Evolutionary conservation across 2,113 vertebrate genomes (phyloP).

Genomic region (Tursiops truncatus): DNA sequence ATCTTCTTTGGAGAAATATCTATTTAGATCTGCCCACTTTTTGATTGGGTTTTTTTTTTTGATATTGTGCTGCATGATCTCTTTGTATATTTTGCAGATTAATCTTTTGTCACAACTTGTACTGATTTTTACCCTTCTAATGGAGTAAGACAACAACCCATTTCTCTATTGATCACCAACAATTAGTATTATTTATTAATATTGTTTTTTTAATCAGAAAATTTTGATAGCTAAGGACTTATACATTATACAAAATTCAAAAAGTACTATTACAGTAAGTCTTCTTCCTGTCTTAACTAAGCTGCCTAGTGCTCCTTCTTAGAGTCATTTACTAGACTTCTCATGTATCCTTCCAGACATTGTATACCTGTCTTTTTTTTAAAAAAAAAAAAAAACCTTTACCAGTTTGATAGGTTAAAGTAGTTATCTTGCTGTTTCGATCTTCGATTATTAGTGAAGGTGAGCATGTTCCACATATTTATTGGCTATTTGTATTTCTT

Average conservation of each 20-base stretch:
- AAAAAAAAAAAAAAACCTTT: neutral
- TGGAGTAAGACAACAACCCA: neutral
- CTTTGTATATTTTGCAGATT: neutral
- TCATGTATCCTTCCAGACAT: neutral
- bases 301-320: neutral
- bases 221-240: neutral
- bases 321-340: neutral
- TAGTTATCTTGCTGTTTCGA: neutral
- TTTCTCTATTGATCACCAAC: neutral
- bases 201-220: neutral
- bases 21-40: neutral
- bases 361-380: neutral
- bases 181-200: neutral
- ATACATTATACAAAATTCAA: neutral
- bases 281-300: neutral
- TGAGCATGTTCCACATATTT: neutral
- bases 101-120: neutral
- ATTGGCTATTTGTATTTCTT: conserved; percentile 29
- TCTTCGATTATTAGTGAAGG: conserved; percentile 9
- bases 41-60: neutral
- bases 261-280: neutral
- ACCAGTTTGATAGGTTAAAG: neutral
- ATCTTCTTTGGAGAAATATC: neutral
- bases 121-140: neutral
- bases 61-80: neutral